phyloP scores from a whole-genome alignment of 2,888 invertebrate species.

The Eupithecia inturbata region DNA sequence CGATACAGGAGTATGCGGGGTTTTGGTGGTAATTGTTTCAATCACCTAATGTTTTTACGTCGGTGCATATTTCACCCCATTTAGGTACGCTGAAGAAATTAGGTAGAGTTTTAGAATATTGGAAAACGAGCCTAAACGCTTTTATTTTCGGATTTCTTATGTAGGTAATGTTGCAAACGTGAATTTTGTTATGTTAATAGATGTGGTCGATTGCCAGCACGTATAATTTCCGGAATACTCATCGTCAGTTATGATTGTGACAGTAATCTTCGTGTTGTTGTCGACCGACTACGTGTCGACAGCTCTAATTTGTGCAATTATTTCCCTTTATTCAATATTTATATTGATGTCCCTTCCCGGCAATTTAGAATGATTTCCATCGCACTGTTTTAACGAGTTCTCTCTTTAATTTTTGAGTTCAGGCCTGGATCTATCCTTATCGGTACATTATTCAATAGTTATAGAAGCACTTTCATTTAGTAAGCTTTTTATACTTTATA shows the following conservation, averaged over 20 bases:
- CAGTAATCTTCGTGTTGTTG: constrained; percentile 44
- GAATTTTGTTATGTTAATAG: constrained; percentile 9
- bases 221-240: constrained; percentile 47
- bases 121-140: neutral
- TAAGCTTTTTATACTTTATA: no score
- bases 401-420: neutral
- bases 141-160: neutral
- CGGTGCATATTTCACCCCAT: constrained; percentile 6
- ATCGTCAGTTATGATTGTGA: constrained; percentile 37
- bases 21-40: constrained; percentile 32
- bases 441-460: neutral
- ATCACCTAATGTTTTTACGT: constrained; percentile 15
- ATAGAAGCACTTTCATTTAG: neutral
- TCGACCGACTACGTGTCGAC: constrained; percentile 44
- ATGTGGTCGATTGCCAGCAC: constrained; percentile 20
- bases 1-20: constrained; percentile 41
- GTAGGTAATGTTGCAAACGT: neutral
- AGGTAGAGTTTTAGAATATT: neutral
- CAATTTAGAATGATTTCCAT: constrained; percentile 23
- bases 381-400: neutral
- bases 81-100: neutral
- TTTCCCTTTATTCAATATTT: constrained; percentile 50
- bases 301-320: constrained; percentile 45
- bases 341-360: constrained; percentile 42
- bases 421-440: neutral